phyloP scores from a whole-genome alignment of 2,113 vertebrate species.

The Neolamprologus tretocephalus region DNA sequence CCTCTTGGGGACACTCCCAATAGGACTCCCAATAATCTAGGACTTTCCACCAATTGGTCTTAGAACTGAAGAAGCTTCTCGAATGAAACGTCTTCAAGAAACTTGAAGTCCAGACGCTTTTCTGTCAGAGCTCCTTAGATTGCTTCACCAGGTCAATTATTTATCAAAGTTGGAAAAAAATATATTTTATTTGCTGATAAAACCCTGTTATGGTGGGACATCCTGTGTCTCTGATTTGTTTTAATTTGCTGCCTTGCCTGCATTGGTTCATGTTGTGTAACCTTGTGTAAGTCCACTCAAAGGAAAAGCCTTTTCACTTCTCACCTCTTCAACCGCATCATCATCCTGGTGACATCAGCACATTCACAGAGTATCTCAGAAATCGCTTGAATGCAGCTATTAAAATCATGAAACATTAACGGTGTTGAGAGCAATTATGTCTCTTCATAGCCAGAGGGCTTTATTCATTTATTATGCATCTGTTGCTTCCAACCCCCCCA shows the following conservation, averaged over 20 bases:
- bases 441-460: constrained; percentile 40
- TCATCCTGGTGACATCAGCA: constrained; percentile 26
- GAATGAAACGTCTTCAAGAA: neutral
- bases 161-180: neutral
- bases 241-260: neutral
- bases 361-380: neutral
- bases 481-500: constrained; percentile 12
- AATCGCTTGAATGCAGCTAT: constrained; percentile 43
- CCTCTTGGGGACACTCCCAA: neutral
- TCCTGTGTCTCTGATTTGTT: neutral
- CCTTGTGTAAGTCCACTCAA: neutral
- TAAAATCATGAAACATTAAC: constrained; percentile 67
- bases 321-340: constrained; percentile 11
- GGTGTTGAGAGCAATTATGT: constrained; percentile 52
- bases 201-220: neutral
- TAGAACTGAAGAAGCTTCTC: neutral
- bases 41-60: neutral
- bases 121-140: neutral
- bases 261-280: neutral
- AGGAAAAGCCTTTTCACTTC: neutral
- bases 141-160: neutral
- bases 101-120: neutral
- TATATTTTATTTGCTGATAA: neutral
- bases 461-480: constrained; percentile 60
- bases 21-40: neutral